Base-by-base conservation (phyloP, 2,888 invertebrate genomes). In the Cyaniris semiargus region DNA sequence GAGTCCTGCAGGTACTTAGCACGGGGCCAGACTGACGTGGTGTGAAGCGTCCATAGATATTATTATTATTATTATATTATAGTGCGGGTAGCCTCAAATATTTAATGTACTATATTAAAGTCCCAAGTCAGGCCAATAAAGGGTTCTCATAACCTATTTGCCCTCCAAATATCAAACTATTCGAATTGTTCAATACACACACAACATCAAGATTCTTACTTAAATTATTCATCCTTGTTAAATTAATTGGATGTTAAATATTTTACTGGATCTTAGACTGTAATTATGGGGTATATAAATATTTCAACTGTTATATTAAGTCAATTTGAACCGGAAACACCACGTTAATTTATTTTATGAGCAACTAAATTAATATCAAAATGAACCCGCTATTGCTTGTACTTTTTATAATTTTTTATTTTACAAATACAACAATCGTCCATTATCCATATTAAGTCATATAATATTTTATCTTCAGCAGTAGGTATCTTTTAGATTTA, bases 81-180 rank as follows among this genome's bases (percentile, higher is more conserved):
- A 27, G 66, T 66, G 66, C 66, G 27, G 70, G 38, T 71, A n/a
- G 70, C 70, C 71, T n/a, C 71, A 71, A 71, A 71, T 71, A 71
- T 71, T 71, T 71, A 71, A 71, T 38, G 38, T 71, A 38, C 38
- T 38, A 71, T 71, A 71, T 71, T 38, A 71, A 71, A 71, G 71
- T 38, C 71, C 71, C 71, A 38, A 21, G 38, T 21, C 71, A 23
- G 71, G 71, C 71, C 13, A 71, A 71, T 71, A 71, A 71, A 34
- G 71, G 71, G 34, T 38, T 23, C 71, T 71, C 71, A 71, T 71
- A 34, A 38, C 71, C 34, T n/a, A 71, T 71, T 71, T 71, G 38
- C 71, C 71, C 71, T n/a, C n/a, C 8, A 71, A 38, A 71, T 34
- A 71, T 71, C 38, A 38, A 71, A 71, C 71, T 71, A 71, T 71